Conservation (phyloP, 2,888 invertebrate species). For the Netelia virgata region DNA sequence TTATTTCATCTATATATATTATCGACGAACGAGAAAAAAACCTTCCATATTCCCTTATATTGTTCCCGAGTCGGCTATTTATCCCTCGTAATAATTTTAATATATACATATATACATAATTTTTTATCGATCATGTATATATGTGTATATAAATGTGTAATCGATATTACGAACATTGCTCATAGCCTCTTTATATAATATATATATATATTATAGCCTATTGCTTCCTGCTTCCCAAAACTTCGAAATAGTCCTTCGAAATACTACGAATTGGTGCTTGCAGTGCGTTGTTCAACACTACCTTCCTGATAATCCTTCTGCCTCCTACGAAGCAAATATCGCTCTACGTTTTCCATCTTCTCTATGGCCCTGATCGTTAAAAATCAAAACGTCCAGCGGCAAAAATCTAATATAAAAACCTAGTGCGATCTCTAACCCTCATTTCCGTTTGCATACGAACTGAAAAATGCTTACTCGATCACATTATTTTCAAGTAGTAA, state of each 20-base stretch:
- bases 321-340: conserved; percentile 46
- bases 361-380: conserved; percentile 36
- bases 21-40: conserved; percentile 73
- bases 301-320: conserved; percentile 7
- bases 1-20: conserved; percentile 84
- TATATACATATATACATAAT: conserved; percentile 69
- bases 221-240: conserved; percentile 75
- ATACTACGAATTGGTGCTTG: conserved; percentile 70
- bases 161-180: conserved; percentile 81
- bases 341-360: conserved; percentile 14
- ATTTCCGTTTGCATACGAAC: conserved; percentile 31
- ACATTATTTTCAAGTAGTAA: neutral
- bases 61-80: conserved; percentile 72
- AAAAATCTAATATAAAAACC: neutral
- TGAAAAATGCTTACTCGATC: neutral
- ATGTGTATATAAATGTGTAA: conserved; percentile 78
- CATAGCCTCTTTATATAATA: conserved; percentile 76
- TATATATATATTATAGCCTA: conserved; percentile 67
- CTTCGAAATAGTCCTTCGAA: conserved; percentile 53
- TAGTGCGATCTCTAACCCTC: conserved; percentile 23
- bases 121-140: conserved; percentile 61
- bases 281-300: conserved; percentile 58
- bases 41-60: conserved; percentile 23
- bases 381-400: conserved; percentile 17
- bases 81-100: conserved; percentile 75